These are phyloP conservation scores for Phyllopteryx taeniolatus DNA, from an alignment of 2,113 vertebrate species.

Conservation along the genomic window DNA sequence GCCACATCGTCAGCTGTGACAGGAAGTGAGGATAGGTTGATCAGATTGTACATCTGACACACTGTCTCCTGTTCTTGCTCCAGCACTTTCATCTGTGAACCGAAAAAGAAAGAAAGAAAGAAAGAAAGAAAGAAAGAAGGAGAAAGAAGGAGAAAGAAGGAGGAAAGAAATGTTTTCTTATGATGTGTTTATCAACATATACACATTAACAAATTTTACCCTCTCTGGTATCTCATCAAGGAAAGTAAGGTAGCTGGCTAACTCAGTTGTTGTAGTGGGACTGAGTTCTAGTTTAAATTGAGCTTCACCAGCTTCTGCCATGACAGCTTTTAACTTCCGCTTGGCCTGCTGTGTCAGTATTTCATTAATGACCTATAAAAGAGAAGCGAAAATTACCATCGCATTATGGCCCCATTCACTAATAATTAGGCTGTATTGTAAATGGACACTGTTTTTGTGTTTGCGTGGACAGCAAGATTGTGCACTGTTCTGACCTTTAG, in stretches of 20 bases:
- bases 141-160: background rate
- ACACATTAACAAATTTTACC: conserved; percentile 50
- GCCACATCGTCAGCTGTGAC: conserved; percentile 79
- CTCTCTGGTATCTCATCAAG: conserved; percentile 81
- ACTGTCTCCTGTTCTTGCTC: conserved; percentile 73
- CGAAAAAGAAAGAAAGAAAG: background rate
- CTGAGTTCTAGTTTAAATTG: conserved; percentile 76
- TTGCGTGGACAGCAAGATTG: background rate
- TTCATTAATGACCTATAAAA: conserved; percentile 73
- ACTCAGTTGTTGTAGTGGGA: conserved; percentile 74
- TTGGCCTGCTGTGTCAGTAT: conserved; percentile 77
- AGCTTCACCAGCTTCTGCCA: conserved; percentile 77
- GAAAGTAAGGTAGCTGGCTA: conserved; percentile 76
- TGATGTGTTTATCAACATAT: background rate
- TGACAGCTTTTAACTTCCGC: conserved; percentile 75
- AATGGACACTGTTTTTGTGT: background rate
- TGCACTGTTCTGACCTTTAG: conserved; percentile 72
- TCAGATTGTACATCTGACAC: conserved; percentile 80
- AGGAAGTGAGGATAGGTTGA: conserved; percentile 74
- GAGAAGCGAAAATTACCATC: background rate
- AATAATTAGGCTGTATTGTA: background rate
- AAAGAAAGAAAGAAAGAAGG: no score
- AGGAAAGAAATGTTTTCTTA: background rate
- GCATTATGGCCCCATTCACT: background rate
- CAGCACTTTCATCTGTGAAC: conserved; percentile 73